Evolutionary conservation across 2,797 vertebrate species (phyloP).

Genomic region (Hemitrygon akajei): DNA sequence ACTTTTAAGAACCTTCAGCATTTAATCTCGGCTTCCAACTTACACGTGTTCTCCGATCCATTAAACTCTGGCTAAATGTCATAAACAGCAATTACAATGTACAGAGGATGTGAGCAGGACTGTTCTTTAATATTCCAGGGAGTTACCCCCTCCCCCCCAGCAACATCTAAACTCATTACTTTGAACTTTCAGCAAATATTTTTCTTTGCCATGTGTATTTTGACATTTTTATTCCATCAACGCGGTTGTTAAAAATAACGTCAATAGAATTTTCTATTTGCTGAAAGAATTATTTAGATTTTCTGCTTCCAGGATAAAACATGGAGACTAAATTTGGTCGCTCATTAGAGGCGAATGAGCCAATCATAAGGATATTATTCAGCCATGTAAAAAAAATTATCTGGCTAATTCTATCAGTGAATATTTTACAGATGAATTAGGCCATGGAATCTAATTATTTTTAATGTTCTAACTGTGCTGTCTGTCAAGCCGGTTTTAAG

Average conservation of each 20-base stretch:
- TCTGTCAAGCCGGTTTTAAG: constrained; percentile 59
- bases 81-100: background rate
- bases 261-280: constrained; percentile 21
- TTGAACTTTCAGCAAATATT: constrained; percentile 18
- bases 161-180: background rate
- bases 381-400: constrained; percentile 91
- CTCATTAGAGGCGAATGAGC: constrained; percentile 67
- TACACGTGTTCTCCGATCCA: background rate
- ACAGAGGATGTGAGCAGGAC: background rate
- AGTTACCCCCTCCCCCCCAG: too few relatives aligned
- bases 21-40: background rate
- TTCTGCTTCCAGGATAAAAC: constrained; percentile 52
- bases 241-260: background rate
- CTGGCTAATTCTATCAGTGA: constrained; percentile 95
- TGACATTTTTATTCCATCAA: constrained; percentile 35
- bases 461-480: constrained; percentile 62
- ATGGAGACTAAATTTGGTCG: constrained; percentile 80
- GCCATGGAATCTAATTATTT: constrained; percentile 88
- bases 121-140: background rate
- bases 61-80: background rate
- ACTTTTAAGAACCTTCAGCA: background rate
- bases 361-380: constrained; percentile 69
- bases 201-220: background rate
- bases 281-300: constrained; percentile 24
- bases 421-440: constrained; percentile 90